These are phyloP conservation scores for Eumaeus atala DNA, from an alignment of 1,140 invertebrate species.

Conservation along the genomic window DNA sequence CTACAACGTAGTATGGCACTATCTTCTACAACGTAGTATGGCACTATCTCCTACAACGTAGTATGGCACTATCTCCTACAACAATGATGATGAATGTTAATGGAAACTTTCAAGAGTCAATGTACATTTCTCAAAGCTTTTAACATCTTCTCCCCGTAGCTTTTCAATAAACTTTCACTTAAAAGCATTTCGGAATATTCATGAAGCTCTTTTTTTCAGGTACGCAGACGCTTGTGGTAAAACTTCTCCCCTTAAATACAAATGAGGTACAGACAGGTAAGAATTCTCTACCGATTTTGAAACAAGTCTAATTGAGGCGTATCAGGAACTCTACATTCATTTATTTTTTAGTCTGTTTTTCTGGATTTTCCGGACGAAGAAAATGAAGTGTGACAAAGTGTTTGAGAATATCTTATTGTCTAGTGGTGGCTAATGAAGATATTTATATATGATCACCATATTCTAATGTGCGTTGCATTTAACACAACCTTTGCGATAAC, in stretches of 20 bases:
- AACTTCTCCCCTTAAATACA: constrained; percentile 32
- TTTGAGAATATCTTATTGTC: too few species aligned
- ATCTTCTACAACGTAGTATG: too few species aligned
- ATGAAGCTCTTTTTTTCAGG: constrained; percentile 66
- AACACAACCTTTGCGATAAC: too few species aligned
- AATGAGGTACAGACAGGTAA: constrained; percentile 16
- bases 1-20: too few species aligned
- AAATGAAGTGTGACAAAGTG: too few species aligned
- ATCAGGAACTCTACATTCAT: neutral
- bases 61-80: too few species aligned
- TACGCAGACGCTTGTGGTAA: constrained; percentile 42
- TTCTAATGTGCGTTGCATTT: too few species aligned
- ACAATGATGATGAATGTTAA: too few species aligned
- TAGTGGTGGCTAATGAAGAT: too few species aligned
- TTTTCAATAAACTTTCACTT: constrained; percentile 64
- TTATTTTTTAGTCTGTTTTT: neutral
- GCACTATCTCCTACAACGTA: too few species aligned
- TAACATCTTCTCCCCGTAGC: constrained; percentile 34
- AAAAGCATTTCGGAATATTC: constrained; percentile 66
- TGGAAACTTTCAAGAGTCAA: too few species aligned
- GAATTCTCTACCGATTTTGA: neutral
- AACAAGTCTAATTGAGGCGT: neutral
- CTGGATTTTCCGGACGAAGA: neutral
- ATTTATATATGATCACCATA: too few species aligned
- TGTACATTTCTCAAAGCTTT: constrained; percentile 23